Conservation (phyloP, 2,797 vertebrate species). For the Kryptopterus vitreolus region DNA sequence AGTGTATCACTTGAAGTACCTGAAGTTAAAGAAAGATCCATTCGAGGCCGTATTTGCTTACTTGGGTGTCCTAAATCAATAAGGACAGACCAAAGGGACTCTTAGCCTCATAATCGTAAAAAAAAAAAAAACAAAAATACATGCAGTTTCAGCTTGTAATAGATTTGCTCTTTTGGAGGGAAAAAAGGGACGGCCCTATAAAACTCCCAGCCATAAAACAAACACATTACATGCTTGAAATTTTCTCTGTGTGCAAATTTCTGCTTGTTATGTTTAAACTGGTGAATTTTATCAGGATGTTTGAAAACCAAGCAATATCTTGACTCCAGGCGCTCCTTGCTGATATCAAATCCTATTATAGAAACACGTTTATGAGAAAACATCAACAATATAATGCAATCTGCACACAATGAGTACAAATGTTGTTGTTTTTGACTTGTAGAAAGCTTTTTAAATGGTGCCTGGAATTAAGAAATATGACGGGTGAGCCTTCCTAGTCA, state of each 20-base stretch:
- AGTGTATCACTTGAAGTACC: constrained; percentile 42
- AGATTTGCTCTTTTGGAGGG: constrained; percentile 53
- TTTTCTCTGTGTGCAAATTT: neutral
- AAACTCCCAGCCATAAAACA: constrained; percentile 16
- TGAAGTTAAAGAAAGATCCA: constrained; percentile 46
- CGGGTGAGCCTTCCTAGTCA: neutral
- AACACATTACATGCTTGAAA: constrained; percentile 11
- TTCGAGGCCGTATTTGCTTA: constrained; percentile 58
- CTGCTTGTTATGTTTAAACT: neutral
- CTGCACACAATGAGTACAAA: neutral
- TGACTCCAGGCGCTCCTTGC: neutral
- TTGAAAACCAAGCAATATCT: neutral
- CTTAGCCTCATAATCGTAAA: constrained; percentile 32
- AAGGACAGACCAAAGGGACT: constrained; percentile 56
- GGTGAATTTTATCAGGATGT: neutral
- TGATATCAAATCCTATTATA: neutral
- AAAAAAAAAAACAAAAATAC: no score
- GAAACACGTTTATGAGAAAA: neutral
- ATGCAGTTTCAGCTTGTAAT: constrained; percentile 42
- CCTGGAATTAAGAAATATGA: neutral
- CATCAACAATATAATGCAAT: neutral
- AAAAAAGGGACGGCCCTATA: constrained; percentile 11
- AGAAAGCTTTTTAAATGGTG: neutral
- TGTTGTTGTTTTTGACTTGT: neutral
- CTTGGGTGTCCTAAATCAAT: constrained; percentile 53